Evolutionary conservation across 2,888 invertebrate species (phyloP), one percentile per base, ranked within the genome.

Genomic region (Ptychoptera contaminata): DNA sequence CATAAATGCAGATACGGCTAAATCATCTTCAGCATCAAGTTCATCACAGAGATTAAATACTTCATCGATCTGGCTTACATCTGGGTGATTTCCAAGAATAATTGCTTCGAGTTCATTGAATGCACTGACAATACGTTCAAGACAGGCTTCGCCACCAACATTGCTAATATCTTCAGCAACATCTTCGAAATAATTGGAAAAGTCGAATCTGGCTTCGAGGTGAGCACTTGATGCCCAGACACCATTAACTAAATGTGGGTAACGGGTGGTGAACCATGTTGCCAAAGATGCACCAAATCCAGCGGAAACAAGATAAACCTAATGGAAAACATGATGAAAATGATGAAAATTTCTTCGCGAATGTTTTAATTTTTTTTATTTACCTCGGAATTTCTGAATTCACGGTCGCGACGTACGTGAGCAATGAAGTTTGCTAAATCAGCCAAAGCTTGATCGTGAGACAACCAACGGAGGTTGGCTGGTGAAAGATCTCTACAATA

Each of bases 391-490:
- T 7, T 7, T 23, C 23, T 23, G 23, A 23, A 23, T 23, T 23
- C 23, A 23, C 23, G 23, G 23, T 23, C 23, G 23, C 23, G 23
- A 7, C 23, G 23, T 23, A 23, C 23, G 23, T 23, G 23, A 23
- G 23, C 23, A 46, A 80, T 77, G 51, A 79, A 79, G 54, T 73
- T 68, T 0, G 77, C 79, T 10, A 79, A 62, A 55, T 80, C 80
- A 0, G 75, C 79, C 10, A 80, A 56, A 0, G 79, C 77, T 55
- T 79, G 79, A 44, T 74, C 76, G 1, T 76, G 73, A 57, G 68
- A 73, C 14, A 80, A 58, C 54, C 73, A 79, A 40, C 72, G 67
- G 8, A 80, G 59, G 54, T 73, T 79, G 50, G 70, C 69, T 1
- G 70, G 58, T 29, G 69, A 68, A 45, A 74, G 67, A 41, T 73